Evolutionary conservation across 2,888 invertebrate species (phyloP).

Genomic region (Cantharis lateralis): DNA sequence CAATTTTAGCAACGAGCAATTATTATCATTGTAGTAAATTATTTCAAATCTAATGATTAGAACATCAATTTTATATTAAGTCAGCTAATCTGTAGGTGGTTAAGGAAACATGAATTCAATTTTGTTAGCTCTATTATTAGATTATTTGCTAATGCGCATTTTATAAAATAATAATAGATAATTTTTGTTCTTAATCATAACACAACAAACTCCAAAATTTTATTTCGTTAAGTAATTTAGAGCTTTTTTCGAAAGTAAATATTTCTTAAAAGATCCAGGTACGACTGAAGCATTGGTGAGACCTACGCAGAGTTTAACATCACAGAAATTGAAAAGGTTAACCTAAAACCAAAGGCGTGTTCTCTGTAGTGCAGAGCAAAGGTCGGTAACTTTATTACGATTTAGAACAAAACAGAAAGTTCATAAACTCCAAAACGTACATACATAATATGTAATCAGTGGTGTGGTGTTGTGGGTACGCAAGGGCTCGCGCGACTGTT

Average conservation of each 20-base stretch:
- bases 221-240: not conserved
- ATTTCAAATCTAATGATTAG: not conserved
- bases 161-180: not conserved
- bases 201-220: not conserved
- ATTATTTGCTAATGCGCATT: not conserved
- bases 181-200: not conserved
- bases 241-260: not conserved
- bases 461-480: too few species aligned
- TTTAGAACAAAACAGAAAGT: not conserved
- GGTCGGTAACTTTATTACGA: not conserved
- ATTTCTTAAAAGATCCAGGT: not conserved
- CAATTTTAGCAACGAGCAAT: not conserved
- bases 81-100: not conserved
- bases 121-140: not conserved
- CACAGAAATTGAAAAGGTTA: not conserved
- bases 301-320: not conserved
- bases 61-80: not conserved
- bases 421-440: not conserved
- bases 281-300: not conserved
- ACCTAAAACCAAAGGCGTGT: not conserved
- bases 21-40: not conserved
- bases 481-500: too few species aligned
- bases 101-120: not conserved
- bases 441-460: not conserved
- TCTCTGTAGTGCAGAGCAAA: not conserved